These are phyloP conservation scores for Galago senegalensis DNA, from an alignment of 2,797 vertebrate species.

Conservation along the genomic window DNA sequence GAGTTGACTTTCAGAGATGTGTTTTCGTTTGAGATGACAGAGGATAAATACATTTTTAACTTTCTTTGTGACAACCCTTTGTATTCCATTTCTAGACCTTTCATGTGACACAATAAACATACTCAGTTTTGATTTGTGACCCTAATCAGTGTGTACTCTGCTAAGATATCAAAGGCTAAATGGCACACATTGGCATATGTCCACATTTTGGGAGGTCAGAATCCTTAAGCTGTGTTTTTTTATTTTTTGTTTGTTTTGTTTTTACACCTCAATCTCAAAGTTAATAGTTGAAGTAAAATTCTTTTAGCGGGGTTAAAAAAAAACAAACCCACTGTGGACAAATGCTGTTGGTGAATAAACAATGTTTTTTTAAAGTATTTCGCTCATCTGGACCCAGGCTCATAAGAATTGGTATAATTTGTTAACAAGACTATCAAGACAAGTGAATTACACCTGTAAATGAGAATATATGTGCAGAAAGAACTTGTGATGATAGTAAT, in stretches of 20 bases:
- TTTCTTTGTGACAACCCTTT: not conserved
- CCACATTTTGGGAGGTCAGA: not conserved
- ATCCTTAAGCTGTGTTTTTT: not conserved
- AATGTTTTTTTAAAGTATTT: not conserved
- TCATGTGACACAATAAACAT: not conserved
- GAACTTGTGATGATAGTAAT: not conserved
- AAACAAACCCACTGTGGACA: not conserved
- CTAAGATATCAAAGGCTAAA: not conserved
- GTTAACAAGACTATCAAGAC: not conserved
- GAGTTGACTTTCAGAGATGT: conserved; percentile 40
- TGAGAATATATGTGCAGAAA: not conserved
- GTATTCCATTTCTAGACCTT: not conserved
- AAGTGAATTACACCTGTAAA: not conserved
- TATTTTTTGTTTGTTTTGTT: too few species aligned
- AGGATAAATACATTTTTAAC: not conserved
- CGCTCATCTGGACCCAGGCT: not conserved
- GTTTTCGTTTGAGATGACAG: conserved; percentile 43
- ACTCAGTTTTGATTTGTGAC: not conserved
- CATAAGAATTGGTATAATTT: not conserved
- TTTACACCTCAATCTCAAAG: not conserved
- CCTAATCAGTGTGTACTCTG: not conserved
- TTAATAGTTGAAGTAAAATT: not conserved
- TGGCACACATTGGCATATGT: not conserved
- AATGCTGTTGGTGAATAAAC: not conserved
- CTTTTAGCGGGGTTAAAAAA: not conserved